These are phyloP conservation scores for Podarcis muralis DNA, from an alignment of 2,113 vertebrate species.

Conservation along the genomic window DNA sequence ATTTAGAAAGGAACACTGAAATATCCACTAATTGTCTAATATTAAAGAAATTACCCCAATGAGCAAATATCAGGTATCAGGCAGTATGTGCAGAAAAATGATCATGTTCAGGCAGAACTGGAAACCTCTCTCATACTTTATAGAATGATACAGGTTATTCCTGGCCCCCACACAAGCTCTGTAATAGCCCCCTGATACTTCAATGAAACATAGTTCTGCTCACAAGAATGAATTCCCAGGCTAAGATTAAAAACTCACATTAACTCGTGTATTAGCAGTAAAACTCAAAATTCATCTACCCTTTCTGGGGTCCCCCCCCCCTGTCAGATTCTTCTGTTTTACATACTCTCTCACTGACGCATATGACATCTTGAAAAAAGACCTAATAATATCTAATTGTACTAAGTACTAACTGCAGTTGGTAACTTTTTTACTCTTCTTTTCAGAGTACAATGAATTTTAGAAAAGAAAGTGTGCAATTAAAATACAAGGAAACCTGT, in stretches of 20 bases:
- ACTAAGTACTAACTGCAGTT: neutral
- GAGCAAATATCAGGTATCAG: neutral
- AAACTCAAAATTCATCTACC: too few relatives aligned
- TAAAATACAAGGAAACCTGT: neutral
- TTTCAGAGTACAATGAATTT: neutral
- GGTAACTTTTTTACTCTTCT: neutral
- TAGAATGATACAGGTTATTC: constrained; percentile 6
- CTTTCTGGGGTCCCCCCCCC: neutral
- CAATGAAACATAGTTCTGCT: neutral
- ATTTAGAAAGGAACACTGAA: neutral
- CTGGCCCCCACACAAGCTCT: neutral
- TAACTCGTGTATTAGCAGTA: neutral
- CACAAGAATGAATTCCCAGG: neutral
- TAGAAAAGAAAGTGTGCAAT: neutral
- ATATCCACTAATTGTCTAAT: constrained; percentile 1
- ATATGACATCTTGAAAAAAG: neutral
- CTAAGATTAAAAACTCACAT: constrained; percentile 7
- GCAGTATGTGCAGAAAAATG: constrained; percentile 4
- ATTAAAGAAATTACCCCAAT: neutral
- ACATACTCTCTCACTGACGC: neutral
- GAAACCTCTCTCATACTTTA: constrained; percentile 11
- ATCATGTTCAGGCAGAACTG: constrained; percentile 11
- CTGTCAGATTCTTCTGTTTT: too few relatives aligned
- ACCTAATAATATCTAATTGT: neutral
- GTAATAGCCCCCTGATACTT: neutral